Evolutionary conservation across 2,113 vertebrate genomes (phyloP).

Genomic region (Hydropotes inermis): DNA sequence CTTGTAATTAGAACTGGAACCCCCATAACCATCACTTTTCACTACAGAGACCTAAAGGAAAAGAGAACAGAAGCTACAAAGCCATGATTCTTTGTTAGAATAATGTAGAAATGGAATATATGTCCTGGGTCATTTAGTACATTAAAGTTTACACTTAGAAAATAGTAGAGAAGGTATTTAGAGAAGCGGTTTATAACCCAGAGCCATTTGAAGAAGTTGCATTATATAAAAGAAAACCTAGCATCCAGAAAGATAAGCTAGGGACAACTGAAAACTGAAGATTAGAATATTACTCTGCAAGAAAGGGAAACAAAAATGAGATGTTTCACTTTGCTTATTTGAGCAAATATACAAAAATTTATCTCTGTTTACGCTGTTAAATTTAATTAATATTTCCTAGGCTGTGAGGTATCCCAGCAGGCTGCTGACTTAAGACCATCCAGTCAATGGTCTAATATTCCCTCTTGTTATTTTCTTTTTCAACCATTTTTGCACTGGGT

Average conservation of each 20-base stretch:
- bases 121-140: not conserved
- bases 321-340: not conserved
- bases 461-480: not conserved
- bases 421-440: not conserved
- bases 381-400: slow-evolving; percentile 1
- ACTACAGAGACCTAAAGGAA: not conserved
- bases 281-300: not conserved
- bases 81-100: not conserved
- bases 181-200: not conserved
- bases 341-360: not conserved
- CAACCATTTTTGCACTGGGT: not conserved
- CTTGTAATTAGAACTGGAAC: not conserved
- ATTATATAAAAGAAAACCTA: not conserved
- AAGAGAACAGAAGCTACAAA: not conserved
- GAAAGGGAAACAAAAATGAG: not conserved
- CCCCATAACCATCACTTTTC: not conserved
- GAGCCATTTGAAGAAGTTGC: not conserved
- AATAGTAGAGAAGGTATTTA: not conserved
- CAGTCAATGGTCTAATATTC: not conserved
- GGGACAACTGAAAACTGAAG: not conserved
- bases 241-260: not conserved
- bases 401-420: not conserved
- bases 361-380: not conserved
- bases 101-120: not conserved
- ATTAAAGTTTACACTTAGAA: not conserved